Conservation (phyloP, 2,113 vertebrate species). For the Dolichallabes microphthalmus region DNA sequence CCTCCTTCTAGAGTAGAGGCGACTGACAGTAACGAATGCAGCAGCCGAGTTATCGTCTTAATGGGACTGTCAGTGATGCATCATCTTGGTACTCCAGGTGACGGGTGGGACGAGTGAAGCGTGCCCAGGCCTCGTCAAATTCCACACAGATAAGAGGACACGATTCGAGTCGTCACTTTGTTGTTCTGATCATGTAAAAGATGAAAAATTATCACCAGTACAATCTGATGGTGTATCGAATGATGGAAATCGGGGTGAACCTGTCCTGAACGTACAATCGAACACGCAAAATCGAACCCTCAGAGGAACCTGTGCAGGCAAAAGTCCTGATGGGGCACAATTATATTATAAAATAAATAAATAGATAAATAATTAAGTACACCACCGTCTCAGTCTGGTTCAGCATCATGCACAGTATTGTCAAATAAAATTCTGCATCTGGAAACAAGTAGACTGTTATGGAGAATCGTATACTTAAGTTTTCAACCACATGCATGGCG, state of each 20-base stretch:
- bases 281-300: neutral
- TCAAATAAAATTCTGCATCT: neutral
- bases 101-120: slow-evolving; percentile 62
- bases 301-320: slow-evolving; percentile 1
- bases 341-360: neutral
- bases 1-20: neutral
- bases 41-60: slow-evolving; percentile 56
- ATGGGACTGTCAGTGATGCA: slow-evolving; percentile 61
- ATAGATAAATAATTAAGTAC: neutral
- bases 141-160: slow-evolving; percentile 48
- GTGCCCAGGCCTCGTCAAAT: slow-evolving; percentile 53
- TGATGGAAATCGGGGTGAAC: slow-evolving; percentile 6
- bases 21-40: slow-evolving; percentile 56
- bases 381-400: neutral
- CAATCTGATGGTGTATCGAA: neutral
- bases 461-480: neutral
- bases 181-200: slow-evolving; percentile 10
- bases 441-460: neutral
- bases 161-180: slow-evolving; percentile 48
- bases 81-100: slow-evolving; percentile 57
- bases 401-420: neutral
- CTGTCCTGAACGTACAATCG: slow-evolving; percentile 19
- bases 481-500: too few relatives aligned
- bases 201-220: neutral
- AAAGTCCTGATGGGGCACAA: neutral